Evolutionary conservation across 2,113 vertebrate genomes (phyloP), one percentile per base, ranked within the genome.

Genomic region (Talpa occidentalis): DNA sequence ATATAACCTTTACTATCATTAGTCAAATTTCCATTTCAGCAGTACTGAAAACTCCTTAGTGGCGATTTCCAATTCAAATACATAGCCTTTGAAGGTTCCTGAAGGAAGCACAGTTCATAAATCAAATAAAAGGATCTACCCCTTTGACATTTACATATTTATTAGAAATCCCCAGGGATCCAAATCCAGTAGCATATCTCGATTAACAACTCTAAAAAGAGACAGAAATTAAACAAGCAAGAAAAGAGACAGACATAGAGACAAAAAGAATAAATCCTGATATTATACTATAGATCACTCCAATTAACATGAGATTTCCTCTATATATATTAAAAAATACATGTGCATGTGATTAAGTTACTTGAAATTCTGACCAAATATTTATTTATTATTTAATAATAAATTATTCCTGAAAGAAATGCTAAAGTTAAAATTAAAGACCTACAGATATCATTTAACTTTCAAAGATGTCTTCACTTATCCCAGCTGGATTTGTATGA

Each of bases 401-500:
- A 64, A 52, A 73, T 64, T 92, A 90, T 73, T 94, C 32, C 44
- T 88, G 37, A 95, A 94, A 37, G 78, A 81, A 40, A 90, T n/a
- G 83, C 5, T 56, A 92, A 93, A 94, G 37, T 73, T 85, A 62
- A 90, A 93, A 79, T 86, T 82, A 92, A 97, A 69, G 49, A 94
- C 56, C 35, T 42, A 37, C 10, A 22, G 28, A 54, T 88, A 30
- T 42, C 66, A 56, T 74, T 93, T 67, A 69, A 84, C n/a, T 24
- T 84, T 66, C 42, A 69, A 91, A 80, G 69, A 64, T 92, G 96
- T 77, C 95, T 92, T 96, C 78, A 56, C 6, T 97, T 90, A 85
- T 88, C 79, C 86, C 97, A 95, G 72, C 21, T 79, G 91, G 84
- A 95, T 97, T 10, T 88, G 84, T 90, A 82, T 89, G 94, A 91